Evolutionary conservation across 2,113 vertebrate species (phyloP).

Genomic region (Calyptomena viridis): DNA sequence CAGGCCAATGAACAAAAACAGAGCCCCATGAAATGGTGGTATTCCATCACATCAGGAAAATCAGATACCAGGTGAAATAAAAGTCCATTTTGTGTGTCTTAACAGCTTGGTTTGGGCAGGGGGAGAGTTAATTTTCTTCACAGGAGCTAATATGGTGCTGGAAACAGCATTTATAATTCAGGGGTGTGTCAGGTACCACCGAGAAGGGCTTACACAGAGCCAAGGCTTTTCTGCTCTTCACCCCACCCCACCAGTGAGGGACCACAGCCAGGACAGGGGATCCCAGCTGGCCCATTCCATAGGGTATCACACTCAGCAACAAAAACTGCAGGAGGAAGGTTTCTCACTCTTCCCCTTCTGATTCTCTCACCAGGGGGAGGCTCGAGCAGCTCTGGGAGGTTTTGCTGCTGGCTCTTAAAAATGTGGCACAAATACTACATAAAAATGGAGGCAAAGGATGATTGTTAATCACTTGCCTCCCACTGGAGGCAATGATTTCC

Average conservation of each 20-base stretch:
- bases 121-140: not conserved
- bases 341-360: not conserved
- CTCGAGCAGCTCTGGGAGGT: not conserved
- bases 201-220: not conserved
- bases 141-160: not conserved
- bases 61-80: not conserved
- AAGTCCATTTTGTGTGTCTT: not conserved
- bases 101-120: not conserved
- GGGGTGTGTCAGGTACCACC: not conserved
- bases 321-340: not conserved
- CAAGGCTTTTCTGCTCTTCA: not conserved
- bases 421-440: not conserved
- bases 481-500: not conserved
- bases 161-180: not conserved
- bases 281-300: not conserved
- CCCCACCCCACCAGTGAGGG: not conserved
- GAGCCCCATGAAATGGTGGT: not conserved
- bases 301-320: not conserved
- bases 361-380: not conserved
- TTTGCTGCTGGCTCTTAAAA: not conserved
- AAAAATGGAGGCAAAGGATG: not conserved
- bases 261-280: not conserved
- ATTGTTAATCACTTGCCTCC: not conserved
- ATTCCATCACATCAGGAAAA: not conserved
- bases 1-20: not conserved